These are phyloP conservation scores for Augochlorella aurata DNA, from an alignment of 2,888 invertebrate genomes.

Conservation along the genomic window DNA sequence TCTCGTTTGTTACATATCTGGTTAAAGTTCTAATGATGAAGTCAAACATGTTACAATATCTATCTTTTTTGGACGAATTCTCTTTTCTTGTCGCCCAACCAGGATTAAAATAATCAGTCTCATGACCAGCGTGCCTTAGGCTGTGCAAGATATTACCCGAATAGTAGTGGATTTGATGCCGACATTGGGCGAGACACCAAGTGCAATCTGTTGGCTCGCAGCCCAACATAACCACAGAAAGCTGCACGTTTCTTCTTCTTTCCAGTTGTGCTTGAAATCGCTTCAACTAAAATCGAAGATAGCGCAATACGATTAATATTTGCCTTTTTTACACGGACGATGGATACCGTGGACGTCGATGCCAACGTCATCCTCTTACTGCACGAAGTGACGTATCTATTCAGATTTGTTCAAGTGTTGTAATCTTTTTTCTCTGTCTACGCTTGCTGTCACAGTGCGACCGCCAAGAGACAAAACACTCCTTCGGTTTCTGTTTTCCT, in stretches of 20 bases:
- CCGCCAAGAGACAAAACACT: neutral
- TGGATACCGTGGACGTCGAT: constrained; percentile 77
- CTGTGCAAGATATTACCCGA: constrained; percentile 19
- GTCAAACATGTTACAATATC: neutral
- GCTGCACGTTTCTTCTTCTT: constrained; percentile 21
- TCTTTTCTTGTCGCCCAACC: neutral
- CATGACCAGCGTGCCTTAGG: constrained; percentile 26
- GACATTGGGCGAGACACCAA: constrained; percentile 75
- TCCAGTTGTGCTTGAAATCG: constrained; percentile 41
- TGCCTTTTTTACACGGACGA: constrained; percentile 26
- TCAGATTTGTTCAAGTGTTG: neutral
- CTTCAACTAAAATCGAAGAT: neutral
- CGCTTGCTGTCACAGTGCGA: neutral
- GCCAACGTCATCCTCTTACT: constrained; percentile 75
- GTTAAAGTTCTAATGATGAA: too few relatives aligned
- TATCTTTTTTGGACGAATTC: neutral
- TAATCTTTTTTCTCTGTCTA: neutral
- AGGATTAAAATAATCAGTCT: constrained; percentile 36
- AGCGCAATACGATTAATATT: neutral
- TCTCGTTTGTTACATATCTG: too few relatives aligned
- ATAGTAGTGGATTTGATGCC: constrained; percentile 61
- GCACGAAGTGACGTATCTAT: constrained; percentile 77
- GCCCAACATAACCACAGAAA: constrained; percentile 57
- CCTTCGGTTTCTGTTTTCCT: neutral
- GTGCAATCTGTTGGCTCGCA: constrained; percentile 62